These are phyloP conservation scores for Phenacoccus solenopsis DNA, from an alignment of 1,140 invertebrate genomes.

Conservation along the genomic window DNA sequence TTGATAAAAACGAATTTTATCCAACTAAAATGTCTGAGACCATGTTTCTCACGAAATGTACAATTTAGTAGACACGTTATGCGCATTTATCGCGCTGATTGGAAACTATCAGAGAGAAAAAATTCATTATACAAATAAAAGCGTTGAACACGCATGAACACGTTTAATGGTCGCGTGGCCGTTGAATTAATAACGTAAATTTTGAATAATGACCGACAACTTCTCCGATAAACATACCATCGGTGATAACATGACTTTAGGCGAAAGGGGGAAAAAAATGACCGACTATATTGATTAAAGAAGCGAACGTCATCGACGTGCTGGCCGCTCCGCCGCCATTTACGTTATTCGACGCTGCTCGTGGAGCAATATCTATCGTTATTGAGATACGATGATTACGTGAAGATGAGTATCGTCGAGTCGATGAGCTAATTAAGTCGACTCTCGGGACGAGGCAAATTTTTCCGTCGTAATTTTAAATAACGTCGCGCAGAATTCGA, in stretches of 20 bases:
- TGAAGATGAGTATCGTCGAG: not conserved
- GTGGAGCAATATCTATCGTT: not conserved
- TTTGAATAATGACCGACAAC: not conserved
- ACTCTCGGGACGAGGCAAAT: no score
- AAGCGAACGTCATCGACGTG: not conserved
- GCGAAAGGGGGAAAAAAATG: not conserved
- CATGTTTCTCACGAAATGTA: no score
- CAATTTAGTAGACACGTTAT: no score
- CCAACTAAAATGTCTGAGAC: no score
- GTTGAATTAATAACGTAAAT: slow-evolving; percentile 4
- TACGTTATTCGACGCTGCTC: no score
- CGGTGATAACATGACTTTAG: not conserved
- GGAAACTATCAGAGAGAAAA: no score
- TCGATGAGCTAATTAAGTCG: not conserved
- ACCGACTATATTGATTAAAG: not conserved
- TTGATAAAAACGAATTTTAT: no score
- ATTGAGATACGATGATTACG: not conserved
- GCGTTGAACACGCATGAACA: not conserved
- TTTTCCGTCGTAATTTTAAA: no score
- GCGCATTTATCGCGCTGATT: no score
- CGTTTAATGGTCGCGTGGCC: not conserved
- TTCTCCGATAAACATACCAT: not conserved
- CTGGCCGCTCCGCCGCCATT: not conserved
- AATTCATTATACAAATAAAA: no score
- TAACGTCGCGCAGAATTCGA: no score